Base-by-base conservation (phyloP, 2,888 invertebrate genomes). In the Perithous albicinctus region DNA sequence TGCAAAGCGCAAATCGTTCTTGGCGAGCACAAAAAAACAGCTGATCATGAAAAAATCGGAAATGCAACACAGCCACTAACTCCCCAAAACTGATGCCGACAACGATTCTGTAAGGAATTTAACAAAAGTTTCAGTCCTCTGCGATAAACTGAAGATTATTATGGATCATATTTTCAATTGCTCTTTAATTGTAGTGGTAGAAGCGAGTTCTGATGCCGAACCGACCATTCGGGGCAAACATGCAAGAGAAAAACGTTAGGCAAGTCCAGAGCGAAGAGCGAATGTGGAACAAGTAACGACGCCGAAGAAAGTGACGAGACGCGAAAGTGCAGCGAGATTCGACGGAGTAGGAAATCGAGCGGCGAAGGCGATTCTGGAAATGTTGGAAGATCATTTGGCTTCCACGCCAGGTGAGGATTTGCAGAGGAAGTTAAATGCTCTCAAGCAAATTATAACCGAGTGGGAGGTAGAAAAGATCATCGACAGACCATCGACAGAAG, bases 101-200 rank as follows among this genome's bases (percentile, higher is more conserved):
- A 23, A 54, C 12, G 56, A 56, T 56, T 56, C 56, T n/a, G 56
- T 32, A 56, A 15, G 32, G 46, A 46, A 46, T 46, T 46, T 18
- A 46, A 6, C 6, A 56, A 29, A 15, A 29, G 0, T 2, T 4
- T 29, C 7, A 1, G 56, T 15, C 32, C 5, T 29, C 12, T 56
- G 4, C 29, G n/a, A 32, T 56, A 56, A 56, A 32, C 26, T 6
- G 15, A 29, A 29, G 29, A 12, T 15, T 15, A 7, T 6, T 32
- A 29, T 32, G 0, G 7, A 56, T 7, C 29, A 56, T 56, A 29
- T 56, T 56, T 32, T 2, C 15, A 56, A 56, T 56, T 46, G 18
- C 46, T 32, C 15, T 56, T 29, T 56, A 29, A 32, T 56, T 56
- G 56, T 29, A 56, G 56, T 29, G n/a, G 56, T 7, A 56, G 56